Evolutionary conservation across 2,888 invertebrate genomes (phyloP).

Genomic region (Xanthia togata): DNA sequence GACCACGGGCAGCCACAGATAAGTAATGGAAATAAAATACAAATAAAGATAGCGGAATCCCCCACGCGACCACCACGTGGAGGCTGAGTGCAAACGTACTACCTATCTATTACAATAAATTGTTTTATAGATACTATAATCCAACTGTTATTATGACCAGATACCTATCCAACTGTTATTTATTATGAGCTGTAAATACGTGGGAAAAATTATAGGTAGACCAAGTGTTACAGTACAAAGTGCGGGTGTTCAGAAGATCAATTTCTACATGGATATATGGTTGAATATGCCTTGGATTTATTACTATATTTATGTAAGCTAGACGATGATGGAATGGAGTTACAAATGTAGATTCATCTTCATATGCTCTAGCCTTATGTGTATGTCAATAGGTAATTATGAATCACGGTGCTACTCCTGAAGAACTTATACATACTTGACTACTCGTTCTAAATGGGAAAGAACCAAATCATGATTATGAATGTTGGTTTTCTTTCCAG

Average conservation of each 20-base stretch:
- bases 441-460: too few relatives aligned
- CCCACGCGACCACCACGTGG: conserved; percentile 53
- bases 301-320: neutral
- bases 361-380: too few relatives aligned
- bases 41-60: conserved; percentile 55
- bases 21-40: conserved; percentile 40
- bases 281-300: neutral
- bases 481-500: too few relatives aligned
- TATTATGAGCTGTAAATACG: conserved; percentile 7
- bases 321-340: neutral
- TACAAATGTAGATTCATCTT: too few relatives aligned
- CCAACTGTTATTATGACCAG: neutral
- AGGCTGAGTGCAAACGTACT: conserved; percentile 25
- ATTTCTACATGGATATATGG: neutral
- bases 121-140: conserved; percentile 27
- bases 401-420: too few relatives aligned
- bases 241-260: too few relatives aligned
- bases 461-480: too few relatives aligned
- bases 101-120: conserved; percentile 38
- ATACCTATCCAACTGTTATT: neutral
- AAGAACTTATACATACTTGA: too few relatives aligned
- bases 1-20: conserved; percentile 5
- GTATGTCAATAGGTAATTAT: too few relatives aligned
- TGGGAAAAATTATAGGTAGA: conserved; percentile 1
- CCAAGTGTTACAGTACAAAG: neutral